Percentiles rank a stretch among this genome's conserved stretches.
Conservation (phyloP, 2,888 invertebrate genomes). For the Gerosis bhagava region DNA sequence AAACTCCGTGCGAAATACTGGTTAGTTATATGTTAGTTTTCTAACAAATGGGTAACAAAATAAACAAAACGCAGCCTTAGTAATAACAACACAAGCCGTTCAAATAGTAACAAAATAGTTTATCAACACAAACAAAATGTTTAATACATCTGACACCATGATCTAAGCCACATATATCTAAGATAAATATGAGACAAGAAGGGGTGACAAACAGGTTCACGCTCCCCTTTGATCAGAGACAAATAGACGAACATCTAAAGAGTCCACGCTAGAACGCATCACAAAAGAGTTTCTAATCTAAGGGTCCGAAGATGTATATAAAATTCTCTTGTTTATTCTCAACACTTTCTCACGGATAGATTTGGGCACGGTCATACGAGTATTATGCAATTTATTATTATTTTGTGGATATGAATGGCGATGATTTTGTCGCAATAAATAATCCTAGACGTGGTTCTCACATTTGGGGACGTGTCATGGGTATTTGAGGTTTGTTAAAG, state of each 20-base stretch:
- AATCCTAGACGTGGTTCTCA: no score
- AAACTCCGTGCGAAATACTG: no score
- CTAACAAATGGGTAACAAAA: no score
- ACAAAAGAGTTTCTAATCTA: conserved; percentile 40
- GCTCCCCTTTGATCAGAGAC: conserved; percentile 56
- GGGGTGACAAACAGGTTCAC: conserved; percentile 61
- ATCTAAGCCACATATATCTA: conserved; percentile 29
- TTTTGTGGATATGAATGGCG: not conserved
- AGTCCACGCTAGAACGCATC: conserved; percentile 46
- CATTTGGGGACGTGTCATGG: no score
- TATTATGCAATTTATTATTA: conserved; percentile 36
- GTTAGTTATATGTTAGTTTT: no score
- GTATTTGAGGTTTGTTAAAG: no score
- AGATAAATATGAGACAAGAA: conserved; percentile 40
- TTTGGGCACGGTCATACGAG: conserved; percentile 35
- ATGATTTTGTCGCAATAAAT: no score
- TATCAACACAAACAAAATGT: conserved; percentile 22
- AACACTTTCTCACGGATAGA: conserved; percentile 59
- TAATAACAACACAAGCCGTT: conserved; percentile 5
- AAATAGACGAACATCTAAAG: conserved; percentile 53
- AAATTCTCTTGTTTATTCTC: conserved; percentile 50
- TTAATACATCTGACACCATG: conserved; percentile 20
- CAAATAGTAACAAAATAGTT: conserved; percentile 1
- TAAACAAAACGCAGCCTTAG: conserved; percentile 10
- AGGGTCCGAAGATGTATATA: conserved; percentile 47